Conservation (phyloP, 2,888 invertebrate genomes). For the Zaprionus obscuricornis region DNA sequence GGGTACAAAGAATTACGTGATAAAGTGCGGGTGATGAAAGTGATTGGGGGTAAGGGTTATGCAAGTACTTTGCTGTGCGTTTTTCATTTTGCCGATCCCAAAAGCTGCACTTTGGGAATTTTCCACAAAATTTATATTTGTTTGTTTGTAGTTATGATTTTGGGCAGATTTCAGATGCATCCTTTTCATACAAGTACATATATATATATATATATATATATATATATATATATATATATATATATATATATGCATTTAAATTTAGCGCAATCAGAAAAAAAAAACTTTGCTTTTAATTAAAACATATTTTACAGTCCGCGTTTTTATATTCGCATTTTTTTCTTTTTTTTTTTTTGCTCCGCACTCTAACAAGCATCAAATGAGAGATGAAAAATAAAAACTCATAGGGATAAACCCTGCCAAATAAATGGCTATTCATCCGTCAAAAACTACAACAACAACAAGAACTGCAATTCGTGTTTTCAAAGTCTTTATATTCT, state of each 20-base stretch:
- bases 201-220: too few species aligned
- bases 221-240: too few species aligned
- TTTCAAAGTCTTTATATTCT: conserved; percentile 9
- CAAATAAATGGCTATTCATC: conserved; percentile 59
- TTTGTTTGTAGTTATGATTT: conserved; percentile 63
- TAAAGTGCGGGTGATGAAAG: too few species aligned
- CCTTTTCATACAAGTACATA: conserved; percentile 26
- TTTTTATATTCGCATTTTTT: conserved; percentile 10
- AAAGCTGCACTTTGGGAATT: conserved; percentile 33
- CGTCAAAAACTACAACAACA: conserved; percentile 32
- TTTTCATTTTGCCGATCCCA: conserved; percentile 30
- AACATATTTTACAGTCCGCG: conserved; percentile 59
- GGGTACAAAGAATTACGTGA: not conserved
- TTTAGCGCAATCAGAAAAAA: conserved; percentile 45
- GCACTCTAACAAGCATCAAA: conserved; percentile 50
- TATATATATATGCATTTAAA: too few species aligned
- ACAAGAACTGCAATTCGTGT: too few species aligned
- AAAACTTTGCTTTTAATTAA: conserved; percentile 70
- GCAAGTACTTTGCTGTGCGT: conserved; percentile 25
- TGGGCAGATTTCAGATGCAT: conserved; percentile 36
- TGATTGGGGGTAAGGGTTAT: too few species aligned
- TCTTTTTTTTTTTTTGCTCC: conserved; percentile 21
- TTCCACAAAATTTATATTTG: conserved; percentile 53
- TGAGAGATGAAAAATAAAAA: conserved; percentile 45
- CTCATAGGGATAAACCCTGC: conserved; percentile 22